Conservation (phyloP, 2,797 vertebrate species). For the Setipinna tenuifilis region DNA sequence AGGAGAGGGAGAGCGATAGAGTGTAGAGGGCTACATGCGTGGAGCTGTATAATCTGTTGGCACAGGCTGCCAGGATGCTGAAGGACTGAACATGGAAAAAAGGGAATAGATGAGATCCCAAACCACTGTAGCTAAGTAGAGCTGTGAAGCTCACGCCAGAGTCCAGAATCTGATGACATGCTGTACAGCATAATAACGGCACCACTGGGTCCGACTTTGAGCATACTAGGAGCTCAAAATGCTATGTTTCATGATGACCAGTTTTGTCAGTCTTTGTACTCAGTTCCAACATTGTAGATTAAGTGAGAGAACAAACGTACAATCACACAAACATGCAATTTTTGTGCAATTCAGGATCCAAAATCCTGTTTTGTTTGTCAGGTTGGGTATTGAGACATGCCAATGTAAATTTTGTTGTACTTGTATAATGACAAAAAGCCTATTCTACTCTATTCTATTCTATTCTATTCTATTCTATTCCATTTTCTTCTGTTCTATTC, state of each 20-base stretch:
- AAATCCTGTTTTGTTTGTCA: neutral
- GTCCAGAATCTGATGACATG: neutral
- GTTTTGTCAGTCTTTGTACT: neutral
- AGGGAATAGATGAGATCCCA: neutral
- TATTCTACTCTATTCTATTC: neutral
- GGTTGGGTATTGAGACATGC: too few relatives aligned
- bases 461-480: too few relatives aligned
- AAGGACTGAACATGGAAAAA: neutral
- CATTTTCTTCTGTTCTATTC: too few relatives aligned
- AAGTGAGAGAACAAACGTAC: neutral
- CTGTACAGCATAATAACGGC: neutral
- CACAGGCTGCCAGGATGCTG: neutral
- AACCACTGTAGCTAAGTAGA: neutral
- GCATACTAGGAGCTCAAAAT: too few relatives aligned
- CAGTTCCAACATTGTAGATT: neutral
- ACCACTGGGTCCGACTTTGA: neutral
- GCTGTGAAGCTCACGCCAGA: neutral
- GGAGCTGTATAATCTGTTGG: conserved; percentile 17
- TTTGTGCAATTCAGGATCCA: neutral
- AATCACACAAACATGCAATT: neutral
- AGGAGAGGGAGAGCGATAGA: neutral
- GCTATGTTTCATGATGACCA: neutral
- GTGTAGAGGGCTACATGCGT: neutral
- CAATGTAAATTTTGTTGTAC: too few relatives aligned
- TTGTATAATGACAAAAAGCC: neutral